phyloP scores from a whole-genome alignment of 2,797 vertebrate species.

The Gobionotothen gibberifrons region DNA sequence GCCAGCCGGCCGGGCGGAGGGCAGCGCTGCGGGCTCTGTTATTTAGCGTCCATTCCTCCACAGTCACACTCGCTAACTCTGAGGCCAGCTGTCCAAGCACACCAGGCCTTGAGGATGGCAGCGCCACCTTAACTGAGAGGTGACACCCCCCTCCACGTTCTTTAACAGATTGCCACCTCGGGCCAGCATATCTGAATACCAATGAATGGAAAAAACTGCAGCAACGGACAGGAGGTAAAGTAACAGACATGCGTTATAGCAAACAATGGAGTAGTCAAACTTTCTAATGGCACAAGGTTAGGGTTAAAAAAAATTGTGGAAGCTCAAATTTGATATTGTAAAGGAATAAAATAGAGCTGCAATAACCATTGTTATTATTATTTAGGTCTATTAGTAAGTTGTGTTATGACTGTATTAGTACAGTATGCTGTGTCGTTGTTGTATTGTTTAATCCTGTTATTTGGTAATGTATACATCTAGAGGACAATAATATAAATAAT shows the following conservation, averaged over 20 bases:
- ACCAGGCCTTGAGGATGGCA: slow-evolving; percentile 58
- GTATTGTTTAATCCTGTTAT: too few species aligned
- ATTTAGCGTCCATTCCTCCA: slow-evolving; percentile 67
- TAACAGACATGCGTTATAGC: slow-evolving; percentile 15
- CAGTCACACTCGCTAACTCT: slow-evolving; percentile 76
- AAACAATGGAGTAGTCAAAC: slow-evolving; percentile 27
- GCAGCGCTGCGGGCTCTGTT: slow-evolving; percentile 59
- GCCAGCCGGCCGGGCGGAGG: slow-evolving; percentile 40
- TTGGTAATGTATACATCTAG: too few species aligned
- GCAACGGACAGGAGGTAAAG: slow-evolving; percentile 27
- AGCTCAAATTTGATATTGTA: not conserved
- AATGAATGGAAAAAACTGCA: slow-evolving; percentile 45
- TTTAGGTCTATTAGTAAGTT: not conserved
- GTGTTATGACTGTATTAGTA: too few species aligned
- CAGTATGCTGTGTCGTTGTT: too few species aligned
- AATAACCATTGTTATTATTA: not conserved
- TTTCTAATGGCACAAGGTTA: slow-evolving; percentile 4
- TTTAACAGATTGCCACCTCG: slow-evolving; percentile 62
- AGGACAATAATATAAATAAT: too few species aligned
- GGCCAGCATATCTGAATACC: slow-evolving; percentile 67
- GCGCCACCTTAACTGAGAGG: slow-evolving; percentile 70
- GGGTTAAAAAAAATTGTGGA: not conserved
- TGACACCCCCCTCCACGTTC: slow-evolving; percentile 67
- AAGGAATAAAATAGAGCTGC: not conserved
- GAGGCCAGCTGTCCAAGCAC: slow-evolving; percentile 76